Conservation (phyloP, 2,113 vertebrate species). For the Hymenochirus boettgeri region DNA sequence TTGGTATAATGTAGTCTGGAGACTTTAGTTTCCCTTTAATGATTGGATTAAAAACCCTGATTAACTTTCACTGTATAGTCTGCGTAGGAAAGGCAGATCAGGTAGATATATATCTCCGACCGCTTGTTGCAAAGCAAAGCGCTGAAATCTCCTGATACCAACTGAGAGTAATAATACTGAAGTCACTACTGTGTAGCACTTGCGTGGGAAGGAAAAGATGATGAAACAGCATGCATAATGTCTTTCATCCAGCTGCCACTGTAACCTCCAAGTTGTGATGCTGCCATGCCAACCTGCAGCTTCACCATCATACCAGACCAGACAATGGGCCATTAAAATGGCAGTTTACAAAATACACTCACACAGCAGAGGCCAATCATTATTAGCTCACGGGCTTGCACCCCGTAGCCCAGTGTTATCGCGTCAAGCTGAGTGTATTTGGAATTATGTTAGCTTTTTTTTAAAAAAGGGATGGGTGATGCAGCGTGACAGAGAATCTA, state of each 20-base stretch:
- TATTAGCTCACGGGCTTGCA: conserved; percentile 5
- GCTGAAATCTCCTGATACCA: background rate
- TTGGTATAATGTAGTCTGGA: too few relatives aligned
- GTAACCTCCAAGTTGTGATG: background rate
- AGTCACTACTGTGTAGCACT: background rate
- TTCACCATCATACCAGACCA: background rate
- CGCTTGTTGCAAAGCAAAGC: background rate
- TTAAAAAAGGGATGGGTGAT: conserved; percentile 8
- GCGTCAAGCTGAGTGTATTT: conserved; percentile 24
- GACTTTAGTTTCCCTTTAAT: too few relatives aligned
- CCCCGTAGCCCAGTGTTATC: background rate
- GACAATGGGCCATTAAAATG: conserved; percentile 17
- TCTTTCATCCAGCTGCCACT: conserved; percentile 18
- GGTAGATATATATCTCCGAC: background rate
- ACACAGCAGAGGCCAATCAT: conserved; percentile 26
- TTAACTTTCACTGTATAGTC: background rate
- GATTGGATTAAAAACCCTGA: background rate
- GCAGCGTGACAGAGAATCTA: background rate
- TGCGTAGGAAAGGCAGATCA: too few relatives aligned
- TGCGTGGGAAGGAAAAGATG: conserved; percentile 2
- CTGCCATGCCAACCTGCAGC: conserved; percentile 8
- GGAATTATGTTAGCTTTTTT: conserved; percentile 4
- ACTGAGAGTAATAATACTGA: conserved; percentile 9
- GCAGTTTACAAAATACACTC: conserved; percentile 13
- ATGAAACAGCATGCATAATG: conserved; percentile 5